These are phyloP conservation scores for Stegostoma tigrinum DNA, from an alignment of 2,113 vertebrate species.

Conservation along the genomic window DNA sequence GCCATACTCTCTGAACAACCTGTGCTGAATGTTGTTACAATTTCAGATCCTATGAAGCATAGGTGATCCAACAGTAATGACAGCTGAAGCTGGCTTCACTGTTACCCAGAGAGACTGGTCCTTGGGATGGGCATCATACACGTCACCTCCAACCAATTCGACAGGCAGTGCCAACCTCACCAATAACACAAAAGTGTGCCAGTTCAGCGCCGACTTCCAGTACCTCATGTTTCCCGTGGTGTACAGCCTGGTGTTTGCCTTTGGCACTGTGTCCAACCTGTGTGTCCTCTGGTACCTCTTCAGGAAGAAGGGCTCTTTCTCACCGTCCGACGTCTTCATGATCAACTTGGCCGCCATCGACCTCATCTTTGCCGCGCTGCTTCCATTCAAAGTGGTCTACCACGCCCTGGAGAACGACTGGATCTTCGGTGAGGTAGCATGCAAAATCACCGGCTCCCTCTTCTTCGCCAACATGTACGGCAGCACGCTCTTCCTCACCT, in stretches of 20 bases:
- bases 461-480: conserved; percentile 56
- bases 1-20: too few relatives aligned
- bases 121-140: neutral
- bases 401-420: conserved; percentile 48
- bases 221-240: neutral
- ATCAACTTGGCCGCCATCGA: conserved; percentile 55
- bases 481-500: conserved; percentile 51
- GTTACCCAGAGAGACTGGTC: neutral
- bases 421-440: conserved; percentile 51
- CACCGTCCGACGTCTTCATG: conserved; percentile 54
- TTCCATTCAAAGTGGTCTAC: conserved; percentile 55
- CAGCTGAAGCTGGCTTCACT: neutral
- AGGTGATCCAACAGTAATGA: neutral
- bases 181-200: neutral
- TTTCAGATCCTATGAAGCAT: neutral
- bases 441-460: conserved; percentile 49
- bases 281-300: conserved; percentile 52
- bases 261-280: conserved; percentile 41
- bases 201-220: neutral
- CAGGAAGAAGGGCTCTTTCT: conserved; percentile 48
- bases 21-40: neutral
- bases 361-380: conserved; percentile 51
- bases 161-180: neutral
- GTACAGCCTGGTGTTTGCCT: neutral
- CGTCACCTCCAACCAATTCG: neutral